Evolutionary conservation across 2,888 invertebrate genomes (phyloP).

Genomic region (Drosophila tripunctata): DNA sequence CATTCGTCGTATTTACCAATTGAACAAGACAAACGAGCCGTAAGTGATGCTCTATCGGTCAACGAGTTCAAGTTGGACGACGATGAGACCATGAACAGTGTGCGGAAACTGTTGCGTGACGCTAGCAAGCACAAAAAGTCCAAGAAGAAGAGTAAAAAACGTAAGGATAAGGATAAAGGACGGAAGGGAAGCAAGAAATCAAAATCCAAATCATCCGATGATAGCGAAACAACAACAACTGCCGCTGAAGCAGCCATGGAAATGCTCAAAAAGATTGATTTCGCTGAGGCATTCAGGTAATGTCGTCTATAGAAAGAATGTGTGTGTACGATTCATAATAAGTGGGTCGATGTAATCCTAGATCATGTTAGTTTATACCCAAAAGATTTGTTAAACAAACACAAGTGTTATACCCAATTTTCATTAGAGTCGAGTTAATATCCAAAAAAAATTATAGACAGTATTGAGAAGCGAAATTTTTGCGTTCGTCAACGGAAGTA

Average conservation of each 20-base stretch:
- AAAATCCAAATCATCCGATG: conserved; percentile 48
- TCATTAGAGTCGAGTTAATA: too few species aligned
- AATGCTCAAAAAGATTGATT: conserved; percentile 88
- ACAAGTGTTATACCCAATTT: too few species aligned
- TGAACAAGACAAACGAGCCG: conserved; percentile 74
- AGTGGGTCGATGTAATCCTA: neutral
- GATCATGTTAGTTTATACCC: too few species aligned
- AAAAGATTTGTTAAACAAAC: too few species aligned
- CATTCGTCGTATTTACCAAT: conserved; percentile 86
- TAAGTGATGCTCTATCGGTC: conserved; percentile 52
- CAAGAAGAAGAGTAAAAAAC: conserved; percentile 86
- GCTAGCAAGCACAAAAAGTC: conserved; percentile 88
- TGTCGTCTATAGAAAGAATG: too few species aligned
- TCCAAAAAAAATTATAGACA: too few species aligned
- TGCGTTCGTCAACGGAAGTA: too few species aligned
- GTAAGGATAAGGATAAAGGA: conserved; percentile 75
- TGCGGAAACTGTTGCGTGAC: conserved; percentile 93
- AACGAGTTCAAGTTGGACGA: conserved; percentile 86
- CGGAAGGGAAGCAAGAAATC: conserved; percentile 80
- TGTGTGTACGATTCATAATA: neutral
- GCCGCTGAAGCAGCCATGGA: conserved; percentile 82
- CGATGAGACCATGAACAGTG: conserved; percentile 93
- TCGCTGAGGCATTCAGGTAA: conserved; percentile 89
- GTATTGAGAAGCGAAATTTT: too few species aligned
- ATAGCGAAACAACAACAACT: neutral